A percentile compares a stretch with the other conserved stretches of the same genome.
These are phyloP conservation scores for Rhincodon typus DNA, from an alignment of 2,797 vertebrate genomes.

Conservation along the genomic window DNA sequence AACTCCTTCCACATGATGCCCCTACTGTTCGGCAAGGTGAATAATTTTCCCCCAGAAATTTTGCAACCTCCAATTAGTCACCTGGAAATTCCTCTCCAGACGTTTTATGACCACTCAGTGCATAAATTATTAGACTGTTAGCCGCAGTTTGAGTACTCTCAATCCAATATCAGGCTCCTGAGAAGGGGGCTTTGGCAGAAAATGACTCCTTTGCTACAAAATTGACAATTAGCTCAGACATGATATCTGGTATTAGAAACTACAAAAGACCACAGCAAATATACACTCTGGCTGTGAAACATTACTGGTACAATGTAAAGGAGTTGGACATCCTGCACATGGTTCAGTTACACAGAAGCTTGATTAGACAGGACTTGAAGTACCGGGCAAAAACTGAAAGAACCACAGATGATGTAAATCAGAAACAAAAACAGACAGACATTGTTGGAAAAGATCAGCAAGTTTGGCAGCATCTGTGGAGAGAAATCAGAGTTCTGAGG, in stretches of 20 bases:
- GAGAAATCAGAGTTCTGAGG: too few relatives aligned
- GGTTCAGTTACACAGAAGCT: too few relatives aligned
- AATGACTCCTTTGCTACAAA: neutral
- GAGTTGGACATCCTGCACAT: neutral
- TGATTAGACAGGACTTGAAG: too few relatives aligned
- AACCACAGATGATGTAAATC: too few relatives aligned
- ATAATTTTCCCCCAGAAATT: neutral
- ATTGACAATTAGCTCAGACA: neutral
- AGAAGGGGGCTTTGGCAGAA: neutral
- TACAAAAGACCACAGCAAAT: neutral
- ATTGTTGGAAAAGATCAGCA: too few relatives aligned
- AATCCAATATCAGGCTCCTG: neutral
- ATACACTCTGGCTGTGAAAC: neutral
- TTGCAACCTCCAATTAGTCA: neutral
- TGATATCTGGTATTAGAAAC: neutral
- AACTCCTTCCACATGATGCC: neutral
- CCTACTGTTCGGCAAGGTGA: neutral
- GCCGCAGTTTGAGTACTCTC: neutral
- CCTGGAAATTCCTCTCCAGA: neutral
- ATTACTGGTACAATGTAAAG: neutral
- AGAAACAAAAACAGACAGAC: too few relatives aligned
- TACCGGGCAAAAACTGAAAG: too few relatives aligned
- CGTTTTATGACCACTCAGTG: neutral
- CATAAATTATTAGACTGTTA: neutral
- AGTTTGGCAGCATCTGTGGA: too few relatives aligned